Conservation (phyloP, 2,113 vertebrate genomes). For the Ibidorhyncha struthersii region DNA sequence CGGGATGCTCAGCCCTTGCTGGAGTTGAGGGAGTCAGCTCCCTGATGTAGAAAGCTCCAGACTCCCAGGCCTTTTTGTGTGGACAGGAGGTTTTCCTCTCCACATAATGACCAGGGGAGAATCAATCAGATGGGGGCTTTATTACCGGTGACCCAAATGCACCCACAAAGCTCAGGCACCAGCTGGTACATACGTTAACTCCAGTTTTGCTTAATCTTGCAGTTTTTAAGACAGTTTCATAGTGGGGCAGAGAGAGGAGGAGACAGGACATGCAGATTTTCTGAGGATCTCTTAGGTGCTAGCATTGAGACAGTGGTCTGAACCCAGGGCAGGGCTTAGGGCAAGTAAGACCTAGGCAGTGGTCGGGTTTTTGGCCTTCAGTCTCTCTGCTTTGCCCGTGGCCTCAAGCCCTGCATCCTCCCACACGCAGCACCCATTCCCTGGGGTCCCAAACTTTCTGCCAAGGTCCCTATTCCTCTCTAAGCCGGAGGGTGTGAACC, state of each 20-base stretch:
- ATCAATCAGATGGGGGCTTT: neutral
- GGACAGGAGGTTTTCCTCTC: neutral
- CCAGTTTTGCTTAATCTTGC: neutral
- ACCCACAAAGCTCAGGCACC: neutral
- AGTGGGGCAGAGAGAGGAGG: fast-evolving
- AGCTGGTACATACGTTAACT: neutral
- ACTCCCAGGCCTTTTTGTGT: neutral
- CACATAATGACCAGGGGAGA: neutral
- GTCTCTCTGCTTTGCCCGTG: neutral
- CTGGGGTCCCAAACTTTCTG: neutral
- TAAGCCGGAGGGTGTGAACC: fast-evolving
- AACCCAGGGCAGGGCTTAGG: neutral
- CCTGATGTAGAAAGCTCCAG: neutral
- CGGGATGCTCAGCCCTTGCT: neutral
- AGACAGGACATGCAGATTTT: neutral
- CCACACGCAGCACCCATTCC: neutral
- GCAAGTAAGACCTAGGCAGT: too few species aligned
- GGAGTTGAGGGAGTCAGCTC: neutral
- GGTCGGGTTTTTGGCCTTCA: neutral
- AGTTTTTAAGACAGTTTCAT: neutral
- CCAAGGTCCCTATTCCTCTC: neutral
- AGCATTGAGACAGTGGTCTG: neutral
- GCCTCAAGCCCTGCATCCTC: neutral
- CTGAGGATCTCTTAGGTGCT: neutral
- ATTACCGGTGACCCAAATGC: neutral